A percentile compares a stretch with the other conserved stretches of the same genome.
phyloP scores from a whole-genome alignment of 2,797 vertebrate genomes.

The Pogonophryne albipinna region DNA sequence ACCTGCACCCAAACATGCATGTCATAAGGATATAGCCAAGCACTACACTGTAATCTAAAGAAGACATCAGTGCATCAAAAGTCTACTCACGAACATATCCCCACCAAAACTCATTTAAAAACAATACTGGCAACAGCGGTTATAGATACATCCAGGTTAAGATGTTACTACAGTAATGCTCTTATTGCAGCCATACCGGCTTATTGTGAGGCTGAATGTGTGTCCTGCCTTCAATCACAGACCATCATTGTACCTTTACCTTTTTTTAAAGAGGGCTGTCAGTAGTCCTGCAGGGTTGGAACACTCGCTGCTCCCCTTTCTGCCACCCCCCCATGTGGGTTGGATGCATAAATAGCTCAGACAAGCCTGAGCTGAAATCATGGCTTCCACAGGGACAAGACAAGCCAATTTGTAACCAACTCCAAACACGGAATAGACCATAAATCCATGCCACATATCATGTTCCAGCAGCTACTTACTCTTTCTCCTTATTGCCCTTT shows the following conservation, averaged over 20 bases:
- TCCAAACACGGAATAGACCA: not conserved
- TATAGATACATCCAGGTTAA: not conserved
- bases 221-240: conserved; percentile 5
- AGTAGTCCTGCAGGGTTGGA: conserved; percentile 7
- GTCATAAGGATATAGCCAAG: not conserved
- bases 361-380: conserved; percentile 51
- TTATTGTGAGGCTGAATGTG: conserved; percentile 8
- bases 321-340: conserved; percentile 21
- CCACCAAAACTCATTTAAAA: not conserved
- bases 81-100: not conserved
- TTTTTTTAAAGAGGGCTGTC: not conserved
- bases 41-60: not conserved
- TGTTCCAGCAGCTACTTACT: not conserved
- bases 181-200: too few relatives aligned
- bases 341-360: conserved; percentile 31
- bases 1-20: not conserved
- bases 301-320: conserved; percentile 10
- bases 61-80: not conserved
- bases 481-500: not conserved
- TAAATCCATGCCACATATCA: not conserved
- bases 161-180: too few relatives aligned
- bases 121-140: not conserved
- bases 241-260: not conserved
- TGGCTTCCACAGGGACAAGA: conserved; percentile 55
- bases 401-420: conserved; percentile 36